Base-by-base conservation (phyloP, 2,797 vertebrate species). In the Heterohyrax brucei region DNA sequence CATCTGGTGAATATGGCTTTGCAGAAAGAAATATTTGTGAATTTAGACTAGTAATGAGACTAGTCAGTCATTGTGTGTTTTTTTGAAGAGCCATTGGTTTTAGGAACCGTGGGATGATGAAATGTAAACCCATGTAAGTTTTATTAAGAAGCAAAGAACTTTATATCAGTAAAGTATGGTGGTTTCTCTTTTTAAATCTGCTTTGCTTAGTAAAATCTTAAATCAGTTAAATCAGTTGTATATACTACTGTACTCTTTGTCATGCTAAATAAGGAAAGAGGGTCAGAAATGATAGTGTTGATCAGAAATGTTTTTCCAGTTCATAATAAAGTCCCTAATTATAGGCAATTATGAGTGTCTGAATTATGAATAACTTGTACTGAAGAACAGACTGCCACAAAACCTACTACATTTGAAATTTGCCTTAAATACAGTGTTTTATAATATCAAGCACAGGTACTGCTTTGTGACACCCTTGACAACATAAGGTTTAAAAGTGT, bases 11-110 rank as follows among this genome's bases (percentile, higher is more conserved):
- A 18, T 61, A 80, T 87, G 66, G 73, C 79, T 93, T 89, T 96
- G 3, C 89, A 91, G 87, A 77, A 95, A 87, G 78, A 78, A 92
- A 84, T 64, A 68, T 89, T 61, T 97, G 56, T 75, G 83, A 95
- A 68, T 87, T 95, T 89, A 66, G 56, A 53, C 73, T 93, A 33
- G 46, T 24, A 75, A 21, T 66, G 88, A 89, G 72, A 89, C 39
- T 84, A 75, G 91, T 79, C 87, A 91, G 70, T 93, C 73, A 81
- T 91, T 26, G 28, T 73, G 56, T 83, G 10, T 39, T 50, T 61
- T 89, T 83, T 94, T 62, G 13, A 91, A 83, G 82, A 62, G 10
- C 59, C 9, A 22, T 22, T 92, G 21, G 30, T 28, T 89, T 95
- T 95, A 92, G 62, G 56, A 91, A 78, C 62, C 53, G 53, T 30